Evolutionary conservation across 2,797 vertebrate genomes (phyloP), one percentile per base, ranked within the genome.

Genomic region (Lutjanus campechanus): DNA sequence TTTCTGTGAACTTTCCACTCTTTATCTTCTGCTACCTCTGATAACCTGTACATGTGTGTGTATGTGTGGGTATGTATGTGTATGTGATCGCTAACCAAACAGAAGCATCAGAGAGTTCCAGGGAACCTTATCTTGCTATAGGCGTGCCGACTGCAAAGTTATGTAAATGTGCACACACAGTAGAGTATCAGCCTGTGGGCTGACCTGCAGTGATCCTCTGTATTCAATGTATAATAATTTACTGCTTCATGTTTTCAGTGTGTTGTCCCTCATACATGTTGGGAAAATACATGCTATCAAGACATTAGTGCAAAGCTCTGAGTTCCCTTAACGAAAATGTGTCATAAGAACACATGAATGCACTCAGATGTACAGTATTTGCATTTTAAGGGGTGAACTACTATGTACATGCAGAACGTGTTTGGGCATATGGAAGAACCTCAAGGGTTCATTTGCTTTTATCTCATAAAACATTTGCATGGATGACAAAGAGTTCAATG

Each of bases 1-100:
- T 89, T 79, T 73, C 71, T 66, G 89, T 95, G 93, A 95, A 90
- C 89, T 93, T 93, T 94, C 91, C 90, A 91, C 92, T 94, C 92
- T 91, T 78, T 94, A 91, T 95, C 93, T 92, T 75, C 83, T 86
- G 91, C 65, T 86, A 64, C 82, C 68, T 85, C 69, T 80, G 93
- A 95, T 96, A 95, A 91, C 87, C 88, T 79, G 75, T 77, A 29
- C 59, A 43, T 72, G 63, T 85, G 71, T 63, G 44, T 76, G 61
- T 69, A 63, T 66, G 54, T 76, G 76, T 77, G 74, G 73, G 15
- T 49, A 13, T 49, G 44, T 29, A 13, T 68, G 29, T 66, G 19
- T 53, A 49, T 41, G 79, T 74, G 56, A 73, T 47, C 66, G 66
- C 79, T 81, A 90, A 82, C 79, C 84, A 91, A 93, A 94, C 74